Conservation (phyloP, 2,888 invertebrate species). For the Eristalis pertinax region DNA sequence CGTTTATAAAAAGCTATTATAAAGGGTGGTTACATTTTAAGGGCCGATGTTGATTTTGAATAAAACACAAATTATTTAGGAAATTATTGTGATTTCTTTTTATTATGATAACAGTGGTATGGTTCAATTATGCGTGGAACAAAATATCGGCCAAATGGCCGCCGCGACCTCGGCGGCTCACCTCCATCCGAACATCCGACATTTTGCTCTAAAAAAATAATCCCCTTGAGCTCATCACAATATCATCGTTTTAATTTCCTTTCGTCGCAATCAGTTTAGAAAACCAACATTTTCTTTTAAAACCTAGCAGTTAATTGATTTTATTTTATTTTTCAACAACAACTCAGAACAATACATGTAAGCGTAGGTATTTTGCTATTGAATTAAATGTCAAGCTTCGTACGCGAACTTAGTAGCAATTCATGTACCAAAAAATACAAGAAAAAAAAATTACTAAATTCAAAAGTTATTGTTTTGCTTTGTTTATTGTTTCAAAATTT, state of each 20-base stretch:
- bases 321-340: neutral
- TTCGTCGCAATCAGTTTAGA: neutral
- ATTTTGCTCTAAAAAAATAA: no score
- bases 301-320: neutral
- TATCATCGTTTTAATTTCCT: neutral
- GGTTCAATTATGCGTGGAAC: no score
- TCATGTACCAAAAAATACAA: slow-evolving; percentile 37
- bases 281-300: neutral
- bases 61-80: no score
- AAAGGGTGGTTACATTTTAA: no score
- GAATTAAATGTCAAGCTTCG: slow-evolving; percentile 54
- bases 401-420: slow-evolving; percentile 39
- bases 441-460: neutral
- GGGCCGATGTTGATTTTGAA: no score
- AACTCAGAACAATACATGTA: neutral
- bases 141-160: no score
- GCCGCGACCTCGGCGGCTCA: no score
- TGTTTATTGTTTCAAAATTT: slow-evolving; percentile 21
- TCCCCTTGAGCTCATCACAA: neutral
- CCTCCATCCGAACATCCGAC: no score
- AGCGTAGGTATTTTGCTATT: slow-evolving; percentile 38
- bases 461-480: slow-evolving; percentile 39
- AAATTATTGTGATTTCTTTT: no score
- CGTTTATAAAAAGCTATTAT: no score
- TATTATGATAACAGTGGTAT: no score